Percentiles rank a stretch among this genome's conserved stretches.
Evolutionary conservation across 2,113 vertebrate species (phyloP).

Genomic region (Lamprologus sp.): DNA sequence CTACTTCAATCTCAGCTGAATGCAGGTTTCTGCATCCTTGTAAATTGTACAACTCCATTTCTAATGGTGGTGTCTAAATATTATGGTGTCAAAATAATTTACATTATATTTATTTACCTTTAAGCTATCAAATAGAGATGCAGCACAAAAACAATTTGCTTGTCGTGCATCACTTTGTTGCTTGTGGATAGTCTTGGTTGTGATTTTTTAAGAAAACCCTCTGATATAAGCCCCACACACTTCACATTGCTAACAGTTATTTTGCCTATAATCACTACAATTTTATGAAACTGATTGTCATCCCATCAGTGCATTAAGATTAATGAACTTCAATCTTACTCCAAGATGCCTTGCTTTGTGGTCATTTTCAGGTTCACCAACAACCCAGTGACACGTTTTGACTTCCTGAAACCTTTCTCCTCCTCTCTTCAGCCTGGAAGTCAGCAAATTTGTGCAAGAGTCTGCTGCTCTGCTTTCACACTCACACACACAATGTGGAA

Average conservation of each 20-base stretch:
- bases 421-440: background rate
- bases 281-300: background rate
- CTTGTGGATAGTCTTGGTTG: background rate
- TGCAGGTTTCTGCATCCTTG: background rate
- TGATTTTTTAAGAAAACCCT: background rate
- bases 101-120: background rate
- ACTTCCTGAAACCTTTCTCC: background rate
- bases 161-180: background rate
- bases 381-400: background rate
- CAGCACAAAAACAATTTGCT: background rate
- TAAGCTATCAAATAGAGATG: background rate
- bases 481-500: background rate
- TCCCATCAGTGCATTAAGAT: background rate
- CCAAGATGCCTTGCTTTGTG: background rate
- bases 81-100: background rate
- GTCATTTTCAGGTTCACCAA: background rate
- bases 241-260: background rate
- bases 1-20: background rate
- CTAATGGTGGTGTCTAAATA: background rate
- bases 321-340: background rate
- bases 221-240: background rate
- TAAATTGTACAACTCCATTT: background rate
- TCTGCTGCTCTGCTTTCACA: background rate
- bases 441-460: background rate
- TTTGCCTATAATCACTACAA: background rate